Conservation (phyloP, 2,113 vertebrate species). For the Lota lota region DNA sequence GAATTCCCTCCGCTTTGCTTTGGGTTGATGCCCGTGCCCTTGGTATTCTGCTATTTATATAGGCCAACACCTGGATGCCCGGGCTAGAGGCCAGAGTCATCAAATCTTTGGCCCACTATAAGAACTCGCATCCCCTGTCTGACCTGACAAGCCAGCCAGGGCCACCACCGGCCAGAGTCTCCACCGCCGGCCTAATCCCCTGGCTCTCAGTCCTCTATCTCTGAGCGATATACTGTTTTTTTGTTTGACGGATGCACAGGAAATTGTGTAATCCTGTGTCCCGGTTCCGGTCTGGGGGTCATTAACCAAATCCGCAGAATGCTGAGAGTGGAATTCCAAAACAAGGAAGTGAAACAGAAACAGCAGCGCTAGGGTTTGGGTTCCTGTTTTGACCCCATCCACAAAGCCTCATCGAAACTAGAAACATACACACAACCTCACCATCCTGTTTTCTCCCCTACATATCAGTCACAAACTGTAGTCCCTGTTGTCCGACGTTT, state of each 20-base stretch:
- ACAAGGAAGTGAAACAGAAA: constrained; percentile 12
- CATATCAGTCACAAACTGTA: no score
- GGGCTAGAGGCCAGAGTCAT: constrained; percentile 4
- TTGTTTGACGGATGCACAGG: constrained; percentile 20
- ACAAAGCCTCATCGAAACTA: neutral
- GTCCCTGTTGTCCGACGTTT: no score
- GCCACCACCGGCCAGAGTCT: neutral
- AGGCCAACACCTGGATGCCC: constrained; percentile 16
- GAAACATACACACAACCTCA: no score
- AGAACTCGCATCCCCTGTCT: neutral
- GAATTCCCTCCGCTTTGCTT: neutral
- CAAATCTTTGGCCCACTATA: constrained; percentile 9
- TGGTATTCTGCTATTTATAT: constrained; percentile 7
- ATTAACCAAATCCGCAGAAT: constrained; percentile 3
- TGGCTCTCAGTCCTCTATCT: neutral
- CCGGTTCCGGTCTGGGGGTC: neutral
- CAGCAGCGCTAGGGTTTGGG: constrained; percentile 30
- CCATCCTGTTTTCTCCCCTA: no score
- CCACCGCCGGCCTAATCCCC: neutral
- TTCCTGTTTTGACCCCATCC: constrained; percentile 22
- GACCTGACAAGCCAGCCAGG: constrained; percentile 1
- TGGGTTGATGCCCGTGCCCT: neutral
- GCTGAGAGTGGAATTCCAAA: constrained; percentile 7
- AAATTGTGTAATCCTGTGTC: constrained; percentile 8
- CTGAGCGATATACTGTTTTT: no score